These are phyloP conservation scores for Rhynchopsitta pachyrhyncha DNA, from an alignment of 2,113 vertebrate genomes.

Conservation along the genomic window DNA sequence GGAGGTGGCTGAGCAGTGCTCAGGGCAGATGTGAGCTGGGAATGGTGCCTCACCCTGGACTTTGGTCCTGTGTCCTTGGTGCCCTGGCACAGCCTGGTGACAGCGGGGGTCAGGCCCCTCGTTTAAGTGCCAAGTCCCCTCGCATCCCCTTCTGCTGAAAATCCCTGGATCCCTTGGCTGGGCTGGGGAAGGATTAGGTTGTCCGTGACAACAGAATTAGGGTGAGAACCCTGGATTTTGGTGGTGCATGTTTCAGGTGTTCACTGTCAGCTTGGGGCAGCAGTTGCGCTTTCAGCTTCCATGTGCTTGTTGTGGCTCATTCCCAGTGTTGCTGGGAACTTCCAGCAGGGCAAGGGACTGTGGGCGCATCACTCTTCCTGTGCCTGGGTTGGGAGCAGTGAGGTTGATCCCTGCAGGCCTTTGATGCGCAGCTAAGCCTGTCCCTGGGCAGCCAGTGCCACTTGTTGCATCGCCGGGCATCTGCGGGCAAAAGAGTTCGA, in stretches of 20 bases:
- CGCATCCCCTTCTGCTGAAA: not conserved
- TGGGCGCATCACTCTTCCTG: not conserved
- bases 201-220: not conserved
- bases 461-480: accelerated
- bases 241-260: not conserved
- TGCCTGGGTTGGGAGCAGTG: accelerated
- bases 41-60: not conserved
- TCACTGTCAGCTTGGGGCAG: not conserved
- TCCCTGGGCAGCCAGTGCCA: not conserved
- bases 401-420: not conserved
- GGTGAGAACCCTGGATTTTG: not conserved
- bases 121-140: not conserved
- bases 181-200: not conserved
- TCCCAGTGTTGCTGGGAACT: not conserved
- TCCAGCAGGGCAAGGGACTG: not conserved
- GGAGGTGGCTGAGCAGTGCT: not conserved
- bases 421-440: accelerated
- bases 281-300: not conserved
- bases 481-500: not conserved
- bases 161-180: accelerated
- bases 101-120: not conserved
- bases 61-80: not conserved
- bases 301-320: not conserved
- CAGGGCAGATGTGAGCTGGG: not conserved
- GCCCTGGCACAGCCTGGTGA: not conserved